Evolutionary conservation across 1,140 invertebrate species (phyloP).

Genomic region (Homarus americanus): DNA sequence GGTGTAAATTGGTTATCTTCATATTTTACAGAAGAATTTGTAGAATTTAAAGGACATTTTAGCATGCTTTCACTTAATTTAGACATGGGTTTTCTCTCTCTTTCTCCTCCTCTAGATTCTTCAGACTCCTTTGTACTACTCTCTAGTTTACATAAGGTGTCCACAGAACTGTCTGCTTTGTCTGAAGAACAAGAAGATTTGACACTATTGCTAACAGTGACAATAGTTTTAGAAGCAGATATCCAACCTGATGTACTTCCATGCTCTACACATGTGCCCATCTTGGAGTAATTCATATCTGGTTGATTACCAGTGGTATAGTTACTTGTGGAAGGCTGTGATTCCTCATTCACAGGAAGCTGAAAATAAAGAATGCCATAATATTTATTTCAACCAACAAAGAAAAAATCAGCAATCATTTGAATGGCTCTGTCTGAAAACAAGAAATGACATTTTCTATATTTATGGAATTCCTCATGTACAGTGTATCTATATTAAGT

Average conservation of each 20-base stretch:
- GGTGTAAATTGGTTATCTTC: not conserved
- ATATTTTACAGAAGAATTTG: not conserved
- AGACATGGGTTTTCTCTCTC: not conserved
- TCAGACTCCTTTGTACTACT: not conserved
- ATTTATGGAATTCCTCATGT: too few species aligned
- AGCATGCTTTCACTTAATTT: too few species aligned
- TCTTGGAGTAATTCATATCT: not conserved
- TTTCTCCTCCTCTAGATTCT: not conserved
- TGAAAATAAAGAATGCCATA: not conserved
- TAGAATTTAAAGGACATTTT: too few species aligned
- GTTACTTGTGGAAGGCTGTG: not conserved
- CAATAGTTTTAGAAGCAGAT: not conserved
- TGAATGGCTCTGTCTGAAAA: too few species aligned
- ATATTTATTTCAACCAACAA: not conserved
- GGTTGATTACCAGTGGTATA: not conserved
- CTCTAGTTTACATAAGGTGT: too few species aligned
- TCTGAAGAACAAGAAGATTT: not conserved
- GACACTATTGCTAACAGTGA: not conserved
- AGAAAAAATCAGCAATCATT: too few species aligned
- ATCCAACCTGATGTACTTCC: not conserved
- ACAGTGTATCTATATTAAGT: too few species aligned
- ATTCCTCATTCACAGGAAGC: not conserved
- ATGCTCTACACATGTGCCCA: not conserved
- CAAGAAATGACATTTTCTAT: too few species aligned
- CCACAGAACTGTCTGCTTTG: not conserved